Percentiles rank a stretch among this genome's conserved stretches.
phyloP scores from a whole-genome alignment of 2,888 invertebrate species.

The Anagyrus pseudococci region DNA sequence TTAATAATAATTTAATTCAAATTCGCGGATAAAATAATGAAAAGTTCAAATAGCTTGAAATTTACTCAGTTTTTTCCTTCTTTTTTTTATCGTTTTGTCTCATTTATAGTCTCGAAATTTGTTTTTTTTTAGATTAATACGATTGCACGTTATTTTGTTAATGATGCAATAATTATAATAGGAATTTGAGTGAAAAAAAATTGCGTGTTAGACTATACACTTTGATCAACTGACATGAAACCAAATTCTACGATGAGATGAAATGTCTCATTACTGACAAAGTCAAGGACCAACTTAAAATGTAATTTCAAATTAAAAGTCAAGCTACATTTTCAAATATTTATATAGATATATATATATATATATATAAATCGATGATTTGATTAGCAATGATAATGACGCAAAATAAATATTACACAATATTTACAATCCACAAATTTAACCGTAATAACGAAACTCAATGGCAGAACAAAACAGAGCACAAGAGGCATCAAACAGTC shows the following conservation, averaged over 20 bases:
- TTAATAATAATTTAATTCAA: too few relatives aligned
- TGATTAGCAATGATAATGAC: conserved; percentile 6
- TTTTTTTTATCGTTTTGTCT: neutral
- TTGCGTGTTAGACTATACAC: too few relatives aligned
- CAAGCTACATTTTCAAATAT: conserved; percentile 14
- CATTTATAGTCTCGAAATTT: too few relatives aligned
- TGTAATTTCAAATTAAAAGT: too few relatives aligned
- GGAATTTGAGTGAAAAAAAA: neutral
- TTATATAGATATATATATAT: too few relatives aligned
- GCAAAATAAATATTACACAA: conserved; percentile 26
- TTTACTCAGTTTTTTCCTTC: conserved; percentile 6
- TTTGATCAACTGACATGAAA: too few relatives aligned
- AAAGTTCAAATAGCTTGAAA: too few relatives aligned
- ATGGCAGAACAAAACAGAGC: conserved; percentile 28
- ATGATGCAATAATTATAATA: too few relatives aligned
- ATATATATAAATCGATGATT: conserved; percentile 5
- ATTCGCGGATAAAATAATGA: neutral
- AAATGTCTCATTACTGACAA: neutral
- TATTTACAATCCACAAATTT: conserved; percentile 20
- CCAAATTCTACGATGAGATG: neutral
- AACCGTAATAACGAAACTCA: conserved; percentile 22
- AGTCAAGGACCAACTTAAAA: neutral
- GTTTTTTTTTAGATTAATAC: too few relatives aligned
- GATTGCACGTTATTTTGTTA: too few relatives aligned
- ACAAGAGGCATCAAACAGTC: conserved; percentile 30